Evolutionary conservation across 2,888 invertebrate species (phyloP), one percentile per base, ranked within the genome.

Genomic region (Drosophila austrosaltans): DNA sequence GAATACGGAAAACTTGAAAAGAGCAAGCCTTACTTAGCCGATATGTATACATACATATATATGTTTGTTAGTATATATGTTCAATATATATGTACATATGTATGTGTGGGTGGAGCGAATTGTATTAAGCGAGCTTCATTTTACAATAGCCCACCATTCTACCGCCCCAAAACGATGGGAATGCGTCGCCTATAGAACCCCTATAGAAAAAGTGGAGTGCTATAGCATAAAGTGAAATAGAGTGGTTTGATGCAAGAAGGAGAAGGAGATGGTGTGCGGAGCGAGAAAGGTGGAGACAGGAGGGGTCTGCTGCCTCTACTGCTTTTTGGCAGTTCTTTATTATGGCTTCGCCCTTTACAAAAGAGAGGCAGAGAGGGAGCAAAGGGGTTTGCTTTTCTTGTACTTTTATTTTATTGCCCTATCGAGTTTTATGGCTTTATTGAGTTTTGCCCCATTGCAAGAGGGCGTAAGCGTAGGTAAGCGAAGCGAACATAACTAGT

Each of bases 271-370:
- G 32, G 32, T 16, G 16, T 16, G 16, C 16, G 16, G 16, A 16
- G 10, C 10, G 2, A 36, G 7, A 10, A 36, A 8, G 28, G 36
- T 36, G 36, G 36, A 10, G 10, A 36, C 8, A 8, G 8, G 3
- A 12, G 48, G 10, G 48, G 25, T 10, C 48, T 44, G 16, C 58
- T 61, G 64, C 72, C 28, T 3, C 28, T 61, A 66, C 69, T 73
- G 80, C 78, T 82, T 82, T 82, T 85, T 85, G 82, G 82, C 85
- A 82, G 82, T 80, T 76, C 82, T 82, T 82, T 84, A 76, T 82
- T 84, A 82, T 73, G 85, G 79, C 73, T 81, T 83, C 83, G 30
- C 42, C 40, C 32, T 57, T 48, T 48, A 12, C 30, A 16, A 36
- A 44, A 57, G 65, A 44, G 25, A 65, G 42, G 16, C 56, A 16